Base-by-base conservation (phyloP, 2,797 vertebrate species). In the Sebastes vulpes region DNA sequence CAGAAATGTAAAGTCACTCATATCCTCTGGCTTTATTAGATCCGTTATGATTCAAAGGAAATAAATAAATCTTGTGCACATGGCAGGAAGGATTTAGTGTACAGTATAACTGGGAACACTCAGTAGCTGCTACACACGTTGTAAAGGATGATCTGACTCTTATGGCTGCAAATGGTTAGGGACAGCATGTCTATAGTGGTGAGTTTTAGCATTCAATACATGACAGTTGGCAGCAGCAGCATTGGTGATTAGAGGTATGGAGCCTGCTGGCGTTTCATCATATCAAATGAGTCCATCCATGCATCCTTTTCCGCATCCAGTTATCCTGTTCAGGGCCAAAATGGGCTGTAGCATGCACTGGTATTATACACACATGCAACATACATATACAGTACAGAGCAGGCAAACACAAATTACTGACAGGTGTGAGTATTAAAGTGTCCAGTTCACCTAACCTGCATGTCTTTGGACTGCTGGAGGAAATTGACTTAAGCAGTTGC, bases 241-340 rank as follows among this genome's bases (percentile, higher is more conserved):
- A 53, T 76, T 32, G 42, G 38, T 50, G 59, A 32, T 26, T 29
- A 61, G 21, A 70, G 26, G 14, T n/a, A 57, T 26, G 26, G 61
- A 53, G 52, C 29, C 32, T 23, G 5, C 26, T 23, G 5, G 38
- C 16, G 42, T 65, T 52, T 69, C 18, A 70, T 29, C 54, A 61
- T 54, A 75, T 54, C 18, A 46, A 60, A 60, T 78, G 28, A 75
- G 18, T 59, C 58, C 35, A 59, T 66, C n/a, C 25, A 50, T 57
- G 11, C 5, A 52, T 52, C 16, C 14, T 23, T 73, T 56, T 59
- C 54, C 3, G n/a, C 26, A 46, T 52, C 29, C 26, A 25, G 20
- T 65, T 68, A 38, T 72, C 35, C 14, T 20, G 3, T 38, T 52
- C 4, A n/a, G 42, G 20, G 29, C 63, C 18, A 48, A 21, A 54